Evolutionary conservation across 2,113 vertebrate genomes (phyloP), one percentile per base, ranked within the genome.

Genomic region (Andinoacara biseriatus): DNA sequence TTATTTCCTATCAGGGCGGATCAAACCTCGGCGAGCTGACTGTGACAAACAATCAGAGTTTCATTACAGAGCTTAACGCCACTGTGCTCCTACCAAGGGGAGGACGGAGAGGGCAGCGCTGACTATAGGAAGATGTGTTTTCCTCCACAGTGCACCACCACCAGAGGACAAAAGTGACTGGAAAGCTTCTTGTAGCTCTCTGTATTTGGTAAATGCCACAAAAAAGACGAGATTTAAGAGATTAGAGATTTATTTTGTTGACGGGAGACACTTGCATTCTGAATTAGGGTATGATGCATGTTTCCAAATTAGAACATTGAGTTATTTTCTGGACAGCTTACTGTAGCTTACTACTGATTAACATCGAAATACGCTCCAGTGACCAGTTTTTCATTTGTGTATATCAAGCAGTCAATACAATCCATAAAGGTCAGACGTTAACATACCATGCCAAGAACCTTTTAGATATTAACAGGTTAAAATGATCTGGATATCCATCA

Each of bases 11-110:
- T 91, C 84, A 82, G 77, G 15, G 67, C 0, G 3, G 60, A 81
- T 87, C 80, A 86, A 72, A 81, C 76, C 35, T 81, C 10, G 10
- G 49, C 31, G 14, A 75, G 81, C 61, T 20, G 59, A 88, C 74
- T 65, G 72, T 78, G 79, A 86, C 86, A 76, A 82, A 82, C 90
- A 78, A 80, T 84, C 83, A 62, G 52, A 69, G 76, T 75, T 90
- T 89, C 81, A 90, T 90, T 88, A 88, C 1, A 57, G 54, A 60
- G 74, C 56, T 82, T 81, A 54, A 76, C 1, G 46, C 29, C 5
- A 43, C 0, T 20, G 43, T 31, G 65, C 24, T 69, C 43, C 18
- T 17, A 52, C 10, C 1, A 17, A 2, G 15, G 40, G 58, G 35
- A 54, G 61, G 20, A 5, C 33, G 7, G 3, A 0, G 35, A 65